Base-by-base conservation (phyloP, 2,888 invertebrate genomes). In the Junonia oenone region DNA sequence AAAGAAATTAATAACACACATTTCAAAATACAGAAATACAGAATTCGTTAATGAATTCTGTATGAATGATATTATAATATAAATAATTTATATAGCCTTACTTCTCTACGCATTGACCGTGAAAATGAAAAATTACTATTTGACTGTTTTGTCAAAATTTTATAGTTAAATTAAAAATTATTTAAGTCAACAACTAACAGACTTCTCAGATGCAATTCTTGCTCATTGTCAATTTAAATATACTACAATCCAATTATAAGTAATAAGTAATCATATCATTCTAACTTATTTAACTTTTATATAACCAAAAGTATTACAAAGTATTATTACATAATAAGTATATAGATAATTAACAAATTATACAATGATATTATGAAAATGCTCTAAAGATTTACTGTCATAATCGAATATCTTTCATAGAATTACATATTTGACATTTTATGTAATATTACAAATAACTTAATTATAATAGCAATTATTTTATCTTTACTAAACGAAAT, bases 171-270 rank as follows among this genome's bases (percentile, higher is more conserved):
- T n/a, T n/a, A n/a, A n/a, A 5, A 11, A 29, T 29, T 11, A 8
- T 29, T 29, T 29, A 29, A 29, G 5, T 29, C 8, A 11, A 29
- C 11, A 29, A 29, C 2, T 29, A 11, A 29, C 4, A 29, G 29
- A 29, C 8, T 8, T 29, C 9, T 8, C 6, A 11, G 11, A 29
- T 9, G 6, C 9, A 29, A 29, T 29, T 33, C 31, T 33, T 11
- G 31, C 11, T 33, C 31, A 33, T 1, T n/a, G 31, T 33, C 31
- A 33, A 33, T 33, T 33, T 33, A n/a, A 33, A 29, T 29, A 35
- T 14, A n/a, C 35, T 19, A 38, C 17, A 17, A 4, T 68, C 67
- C 64, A 64, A 31, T 31, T 17, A 17, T 4, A 17, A 11, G 11
- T 11, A n/a, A n/a, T n/a, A n/a, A 15, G 1, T 6, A 38, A 11